Evolutionary conservation across 2,888 invertebrate species (phyloP).

Genomic region (Tinea pellionella): DNA sequence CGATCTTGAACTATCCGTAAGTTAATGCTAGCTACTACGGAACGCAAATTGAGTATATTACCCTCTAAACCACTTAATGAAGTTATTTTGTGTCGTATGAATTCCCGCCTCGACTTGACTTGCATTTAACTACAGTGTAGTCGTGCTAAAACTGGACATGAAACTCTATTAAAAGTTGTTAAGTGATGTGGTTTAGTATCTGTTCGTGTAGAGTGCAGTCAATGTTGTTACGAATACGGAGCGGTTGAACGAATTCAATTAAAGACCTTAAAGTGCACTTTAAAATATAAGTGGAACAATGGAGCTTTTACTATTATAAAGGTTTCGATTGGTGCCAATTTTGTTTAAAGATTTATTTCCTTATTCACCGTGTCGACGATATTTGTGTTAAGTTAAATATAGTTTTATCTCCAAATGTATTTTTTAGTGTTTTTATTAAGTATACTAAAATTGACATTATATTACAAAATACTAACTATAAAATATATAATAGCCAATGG

Average conservation of each 20-base stretch:
- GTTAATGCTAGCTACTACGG: no score
- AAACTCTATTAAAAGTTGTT: constrained; percentile 67
- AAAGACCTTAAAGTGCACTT: neutral
- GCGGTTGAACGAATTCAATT: neutral
- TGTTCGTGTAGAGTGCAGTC: neutral
- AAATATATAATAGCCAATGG: no score
- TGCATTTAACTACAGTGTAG: constrained; percentile 49
- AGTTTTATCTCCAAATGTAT: no score
- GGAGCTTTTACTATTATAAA: neutral
- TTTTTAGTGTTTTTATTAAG: no score
- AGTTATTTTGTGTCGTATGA: constrained; percentile 5
- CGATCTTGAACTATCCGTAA: no score
- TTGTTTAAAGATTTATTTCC: neutral
- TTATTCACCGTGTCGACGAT: no score
- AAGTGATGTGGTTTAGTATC: constrained; percentile 1
- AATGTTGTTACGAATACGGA: neutral
- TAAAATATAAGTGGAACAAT: neutral
- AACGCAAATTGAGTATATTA: no score
- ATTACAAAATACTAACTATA: no score
- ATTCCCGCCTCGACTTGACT: constrained; percentile 73
- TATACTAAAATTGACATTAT: no score
- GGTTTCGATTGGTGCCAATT: neutral
- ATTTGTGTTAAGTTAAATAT: no score
- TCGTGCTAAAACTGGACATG: constrained; percentile 29
- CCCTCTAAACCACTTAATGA: no score